A percentile compares a stretch with the other conserved stretches of the same genome.
These are phyloP conservation scores for Cataglyphis rosenhaueri DNA, from an alignment of 2,888 invertebrate species.

Conservation along the genomic window DNA sequence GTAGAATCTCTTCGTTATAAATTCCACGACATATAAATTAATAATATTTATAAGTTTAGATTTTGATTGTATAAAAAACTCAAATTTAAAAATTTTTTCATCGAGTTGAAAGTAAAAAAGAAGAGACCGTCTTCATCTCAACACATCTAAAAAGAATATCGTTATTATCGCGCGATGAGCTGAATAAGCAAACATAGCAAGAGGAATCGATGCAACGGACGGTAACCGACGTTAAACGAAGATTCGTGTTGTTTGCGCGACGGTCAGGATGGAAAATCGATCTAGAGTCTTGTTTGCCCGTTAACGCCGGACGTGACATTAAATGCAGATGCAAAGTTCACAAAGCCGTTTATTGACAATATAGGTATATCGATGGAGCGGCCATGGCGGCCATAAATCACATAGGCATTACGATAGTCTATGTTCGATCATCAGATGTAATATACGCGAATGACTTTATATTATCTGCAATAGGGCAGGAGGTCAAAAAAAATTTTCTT, in stretches of 20 bases:
- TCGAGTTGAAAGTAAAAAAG: not conserved
- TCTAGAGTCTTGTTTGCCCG: constrained; percentile 49
- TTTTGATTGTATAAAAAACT: not conserved
- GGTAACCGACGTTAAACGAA: constrained; percentile 51
- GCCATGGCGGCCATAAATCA: constrained; percentile 40
- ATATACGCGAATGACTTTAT: constrained; percentile 29
- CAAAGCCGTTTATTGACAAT: constrained; percentile 59
- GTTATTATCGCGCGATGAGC: constrained; percentile 5
- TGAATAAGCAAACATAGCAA: constrained; percentile 26
- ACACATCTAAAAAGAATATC: not conserved
- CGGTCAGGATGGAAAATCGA: constrained; percentile 42
- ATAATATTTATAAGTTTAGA: constrained; percentile 5
- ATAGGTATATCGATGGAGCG: constrained; percentile 40
- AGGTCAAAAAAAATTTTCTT: not conserved
- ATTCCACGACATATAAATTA: constrained; percentile 29
- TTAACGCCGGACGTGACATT: constrained; percentile 65
- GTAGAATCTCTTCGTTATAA: not conserved
- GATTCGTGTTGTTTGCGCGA: constrained; percentile 47
- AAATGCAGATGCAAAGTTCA: constrained; percentile 76
- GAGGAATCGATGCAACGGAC: constrained; percentile 20
- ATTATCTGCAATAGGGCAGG: not conserved
- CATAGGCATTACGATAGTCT: constrained; percentile 21
- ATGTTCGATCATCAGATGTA: constrained; percentile 31
- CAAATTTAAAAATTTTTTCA: constrained; percentile 11
- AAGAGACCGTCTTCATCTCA: not conserved